Evolutionary conservation across 1,140 invertebrate species (phyloP).

Genomic region (Mycetomoellerius zeteki): DNA sequence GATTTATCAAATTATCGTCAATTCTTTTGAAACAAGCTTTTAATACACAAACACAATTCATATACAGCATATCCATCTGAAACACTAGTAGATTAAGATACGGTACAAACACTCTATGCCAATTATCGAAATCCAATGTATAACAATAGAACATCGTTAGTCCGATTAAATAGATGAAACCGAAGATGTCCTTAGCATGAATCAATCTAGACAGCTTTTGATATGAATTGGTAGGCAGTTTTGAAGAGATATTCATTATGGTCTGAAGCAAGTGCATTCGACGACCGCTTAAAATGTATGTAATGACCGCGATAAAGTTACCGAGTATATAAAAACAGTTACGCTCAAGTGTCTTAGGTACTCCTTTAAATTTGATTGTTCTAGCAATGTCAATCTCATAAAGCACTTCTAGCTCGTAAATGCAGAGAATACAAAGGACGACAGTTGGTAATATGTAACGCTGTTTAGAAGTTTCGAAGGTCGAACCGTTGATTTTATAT

Average conservation of each 20-base stretch:
- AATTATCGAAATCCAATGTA: not conserved
- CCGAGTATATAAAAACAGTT: constrained; percentile 64
- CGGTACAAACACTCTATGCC: constrained; percentile 45
- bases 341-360: constrained; percentile 18
- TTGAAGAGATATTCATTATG: constrained; percentile 14
- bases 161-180: not conserved
- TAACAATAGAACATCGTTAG: not conserved
- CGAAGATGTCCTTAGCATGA: not conserved
- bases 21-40: constrained; percentile 1
- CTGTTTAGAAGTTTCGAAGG: not conserved
- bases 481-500: constrained; percentile 2
- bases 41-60: constrained; percentile 69
- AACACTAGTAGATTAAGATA: constrained; percentile 72
- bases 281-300: not conserved
- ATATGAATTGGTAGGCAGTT: not conserved
- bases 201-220: not conserved
- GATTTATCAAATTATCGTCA: not conserved
- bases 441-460: not conserved
- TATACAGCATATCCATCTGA: constrained; percentile 79
- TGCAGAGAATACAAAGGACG: not conserved
- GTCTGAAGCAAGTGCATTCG: constrained; percentile 5
- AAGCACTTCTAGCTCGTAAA: not conserved
- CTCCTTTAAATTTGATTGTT: not conserved
- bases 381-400: constrained; percentile 1
- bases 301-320: constrained; percentile 33